Conservation (phyloP, 2,888 invertebrate species). For the Cephus rjabovi region DNA sequence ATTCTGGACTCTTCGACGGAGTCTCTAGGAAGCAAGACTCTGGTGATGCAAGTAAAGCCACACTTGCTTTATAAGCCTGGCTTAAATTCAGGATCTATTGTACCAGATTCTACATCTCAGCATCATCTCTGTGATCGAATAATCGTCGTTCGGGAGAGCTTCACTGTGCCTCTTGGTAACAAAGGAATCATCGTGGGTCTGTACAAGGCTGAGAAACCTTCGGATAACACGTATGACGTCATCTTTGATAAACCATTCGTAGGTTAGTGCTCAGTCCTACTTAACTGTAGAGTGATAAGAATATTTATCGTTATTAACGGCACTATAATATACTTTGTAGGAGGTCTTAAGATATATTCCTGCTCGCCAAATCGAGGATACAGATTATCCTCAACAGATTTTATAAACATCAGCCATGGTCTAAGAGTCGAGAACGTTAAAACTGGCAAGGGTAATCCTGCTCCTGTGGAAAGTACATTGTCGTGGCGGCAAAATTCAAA, state of each 20-base stretch:
- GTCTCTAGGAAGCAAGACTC: conserved; percentile 64
- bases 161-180: conserved; percentile 83
- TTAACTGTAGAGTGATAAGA: not conserved
- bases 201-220: conserved; percentile 68
- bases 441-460: conserved; percentile 49
- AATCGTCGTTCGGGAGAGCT: conserved; percentile 79
- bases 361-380: conserved; percentile 69
- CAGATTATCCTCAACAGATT: conserved; percentile 68
- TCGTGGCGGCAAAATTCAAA: conserved; percentile 23
- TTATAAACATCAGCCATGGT: conserved; percentile 75
- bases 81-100: conserved; percentile 69
- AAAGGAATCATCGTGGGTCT: conserved; percentile 88
- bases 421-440: conserved; percentile 62
- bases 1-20: conserved; percentile 62
- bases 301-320: not conserved
- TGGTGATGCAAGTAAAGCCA: conserved; percentile 84
- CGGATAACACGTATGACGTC: conserved; percentile 79
- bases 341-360: conserved; percentile 71
- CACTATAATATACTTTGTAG: conserved; percentile 48
- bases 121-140: conserved; percentile 86
- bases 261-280: conserved; percentile 31
- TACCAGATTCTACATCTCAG: conserved; percentile 77
- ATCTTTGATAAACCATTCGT: conserved; percentile 83
- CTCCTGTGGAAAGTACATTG: conserved; percentile 11
- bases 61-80: conserved; percentile 77